Evolutionary conservation across 2,888 invertebrate species (phyloP), one percentile per base, ranked within the genome.

Genomic region (Parascotia fuliginaria): DNA sequence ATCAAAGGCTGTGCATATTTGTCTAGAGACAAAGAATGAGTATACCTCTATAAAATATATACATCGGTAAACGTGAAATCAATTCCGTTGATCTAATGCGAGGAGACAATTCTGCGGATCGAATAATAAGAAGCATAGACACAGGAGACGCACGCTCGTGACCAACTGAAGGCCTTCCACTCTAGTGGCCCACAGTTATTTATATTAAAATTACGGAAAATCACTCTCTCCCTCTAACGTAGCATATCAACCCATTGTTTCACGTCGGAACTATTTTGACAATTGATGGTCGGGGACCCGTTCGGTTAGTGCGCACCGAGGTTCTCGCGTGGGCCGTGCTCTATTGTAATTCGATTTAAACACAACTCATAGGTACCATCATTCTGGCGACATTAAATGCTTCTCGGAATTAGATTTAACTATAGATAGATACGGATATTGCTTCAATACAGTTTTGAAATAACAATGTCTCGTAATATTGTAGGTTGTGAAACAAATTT

Each of bases 181-280:
- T 81, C 71, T 75, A 79, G 75, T 76, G 73, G 77, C 65, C 74
- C 72, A 73, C 79, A 79, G 81, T 85, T 83, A 83, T 81, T 82
- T 81, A 77, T 81, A 80, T 84, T 82, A 75, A 81, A 83, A 81
- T 82, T 83, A 79, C 74, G 77, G 80, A 79, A 85, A 85, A 83
- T 79, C 81, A 77, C 83, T 81, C 80, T 84, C 79, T 79, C 77
- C 68, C 62, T 60, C 64, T 69, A 62, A 58, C 62, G 56, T 68
- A 37, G 67, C 60, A 75, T 76, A 75, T 77, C 71, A 70, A 63
- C 77, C n/a, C 75, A 83, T 83, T 83, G 83, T 85, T 81, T 76
- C 70, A 65, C 65, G 73, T 74, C 73, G 65, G 71, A 73, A 79
- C 70, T 73, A 74, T 83, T 83, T 81, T 77, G 79, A 81, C 79